phyloP scores from a whole-genome alignment of 2,888 invertebrate species.

The Nemapogon koenigi region DNA sequence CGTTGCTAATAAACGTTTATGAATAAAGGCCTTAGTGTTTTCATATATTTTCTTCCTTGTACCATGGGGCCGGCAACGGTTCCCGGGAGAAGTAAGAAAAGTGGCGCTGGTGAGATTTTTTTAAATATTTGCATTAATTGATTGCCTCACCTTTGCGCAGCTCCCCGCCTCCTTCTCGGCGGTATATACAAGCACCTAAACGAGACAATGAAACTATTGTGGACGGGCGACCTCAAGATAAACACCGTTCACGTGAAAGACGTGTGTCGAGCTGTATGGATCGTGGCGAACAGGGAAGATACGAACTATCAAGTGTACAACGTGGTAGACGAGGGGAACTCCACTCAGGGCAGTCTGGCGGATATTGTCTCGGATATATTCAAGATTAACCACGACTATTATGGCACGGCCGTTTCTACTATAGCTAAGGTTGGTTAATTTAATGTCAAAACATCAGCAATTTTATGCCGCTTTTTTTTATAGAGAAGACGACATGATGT shows the following conservation, averaged over 20 bases:
- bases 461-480: too few relatives aligned
- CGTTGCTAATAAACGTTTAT: too few relatives aligned
- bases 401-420: constrained; percentile 81
- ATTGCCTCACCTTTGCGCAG: too few relatives aligned
- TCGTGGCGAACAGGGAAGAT: constrained; percentile 61
- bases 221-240: constrained; percentile 83
- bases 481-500: background rate
- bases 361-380: constrained; percentile 83
- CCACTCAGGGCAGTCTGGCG: constrained; percentile 85
- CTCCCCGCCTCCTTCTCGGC: constrained; percentile 84
- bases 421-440: constrained; percentile 75
- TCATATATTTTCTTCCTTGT: too few relatives aligned
- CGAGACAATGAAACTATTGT: constrained; percentile 91
- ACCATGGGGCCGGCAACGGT: too few relatives aligned
- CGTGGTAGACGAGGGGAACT: constrained; percentile 81
- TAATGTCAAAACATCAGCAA: too few relatives aligned
- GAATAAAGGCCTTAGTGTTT: too few relatives aligned
- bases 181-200: constrained; percentile 87
- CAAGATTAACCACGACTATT: constrained; percentile 85
- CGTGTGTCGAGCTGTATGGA: constrained; percentile 83
- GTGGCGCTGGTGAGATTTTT: too few relatives aligned
- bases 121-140: too few relatives aligned
- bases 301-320: constrained; percentile 74
- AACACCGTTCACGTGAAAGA: constrained; percentile 90
- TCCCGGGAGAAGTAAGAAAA: too few relatives aligned